A percentile compares a stretch with the other conserved stretches of the same genome.
Evolutionary conservation across 2,113 vertebrate species (phyloP).

Genomic region (Lota lota): DNA sequence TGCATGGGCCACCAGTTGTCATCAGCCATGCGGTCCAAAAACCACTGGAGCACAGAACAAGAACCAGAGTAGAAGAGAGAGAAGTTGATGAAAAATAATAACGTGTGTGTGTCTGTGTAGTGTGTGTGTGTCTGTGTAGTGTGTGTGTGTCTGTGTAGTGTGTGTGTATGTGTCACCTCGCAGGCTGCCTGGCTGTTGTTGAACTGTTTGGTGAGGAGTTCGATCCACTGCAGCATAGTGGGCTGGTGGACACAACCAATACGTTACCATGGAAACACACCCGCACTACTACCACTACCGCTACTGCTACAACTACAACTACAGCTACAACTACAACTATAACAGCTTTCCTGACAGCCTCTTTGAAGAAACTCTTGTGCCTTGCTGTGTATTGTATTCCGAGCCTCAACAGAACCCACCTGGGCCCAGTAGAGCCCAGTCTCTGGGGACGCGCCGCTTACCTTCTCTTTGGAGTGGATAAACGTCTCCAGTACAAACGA

Average conservation of each 20-base stretch:
- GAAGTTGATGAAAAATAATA: background rate
- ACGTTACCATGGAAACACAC: too few species aligned
- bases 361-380: too few species aligned
- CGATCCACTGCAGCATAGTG: conserved; percentile 99
- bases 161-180: conserved; percentile 75
- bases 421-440: too few species aligned
- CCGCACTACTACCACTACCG: too few species aligned
- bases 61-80: conserved; percentile 40
- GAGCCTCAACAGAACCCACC: too few species aligned
- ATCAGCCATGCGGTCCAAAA: conserved; percentile 98
- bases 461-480: conserved; percentile 99
- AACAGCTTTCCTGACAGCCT: too few species aligned
- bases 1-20: conserved; percentile 99
- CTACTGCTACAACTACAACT: too few species aligned
- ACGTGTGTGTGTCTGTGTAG: too few species aligned
- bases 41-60: conserved; percentile 83
- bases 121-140: too few species aligned
- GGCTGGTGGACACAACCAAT: conserved; percentile 73
- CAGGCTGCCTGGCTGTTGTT: conserved; percentile 99
- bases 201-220: conserved; percentile 97
- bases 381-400: too few species aligned
- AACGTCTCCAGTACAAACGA: conserved; percentile 98
- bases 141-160: background rate
- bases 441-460: conserved; percentile 51
- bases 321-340: too few species aligned